Evolutionary conservation across 2,113 vertebrate genomes (phyloP), one percentile per base, ranked within the genome.

Genomic region (Patagioenas fasciata): DNA sequence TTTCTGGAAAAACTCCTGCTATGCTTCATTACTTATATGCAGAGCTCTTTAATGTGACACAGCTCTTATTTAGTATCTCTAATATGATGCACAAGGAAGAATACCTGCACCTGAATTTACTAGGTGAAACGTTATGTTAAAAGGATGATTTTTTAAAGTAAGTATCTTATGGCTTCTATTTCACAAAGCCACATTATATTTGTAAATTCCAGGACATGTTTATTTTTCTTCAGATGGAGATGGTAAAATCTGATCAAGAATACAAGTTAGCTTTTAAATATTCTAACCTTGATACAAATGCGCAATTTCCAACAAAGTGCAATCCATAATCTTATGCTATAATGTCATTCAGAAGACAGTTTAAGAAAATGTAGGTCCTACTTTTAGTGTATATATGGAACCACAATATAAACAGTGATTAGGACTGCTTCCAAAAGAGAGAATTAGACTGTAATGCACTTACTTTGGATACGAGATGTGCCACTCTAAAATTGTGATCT

Each of bases 391-490:
- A 36, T n/a, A 16, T 13, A 12, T 50, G 15, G 16, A 80, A 28
- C 5, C 11, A 58, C 5, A 65, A 44, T 23, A n/a, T 25, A 78
- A 89, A 36, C n/a, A n/a, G 3, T 18, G 36, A 20, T 42, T 62
- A 54, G 9, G 44, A 67, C 4, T 36, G 4, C 32, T 69, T 82
- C 42, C 6, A 42, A 64, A 82, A 64, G 1, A 71, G 1, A 3
- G 62, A 38, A 78, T 48, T 19, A 61, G 10, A 50, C 1, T 3
- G 3, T 44, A 66, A 62, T n/a, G 6, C 4, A 48, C 8, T 36
- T 21, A 1, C 40, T 5, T 75, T 17, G 2, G 6, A 12, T 28
- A 42, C 26, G 58, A 88, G 3, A 4, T 1, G 2, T 15, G 11
- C 32, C 20, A 71, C 42, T 51, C 34, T 83, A 34, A 69, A 79